Evolutionary conservation across 2,888 invertebrate genomes (phyloP).

Genomic region (Hydroisotoma schaefferi): DNA sequence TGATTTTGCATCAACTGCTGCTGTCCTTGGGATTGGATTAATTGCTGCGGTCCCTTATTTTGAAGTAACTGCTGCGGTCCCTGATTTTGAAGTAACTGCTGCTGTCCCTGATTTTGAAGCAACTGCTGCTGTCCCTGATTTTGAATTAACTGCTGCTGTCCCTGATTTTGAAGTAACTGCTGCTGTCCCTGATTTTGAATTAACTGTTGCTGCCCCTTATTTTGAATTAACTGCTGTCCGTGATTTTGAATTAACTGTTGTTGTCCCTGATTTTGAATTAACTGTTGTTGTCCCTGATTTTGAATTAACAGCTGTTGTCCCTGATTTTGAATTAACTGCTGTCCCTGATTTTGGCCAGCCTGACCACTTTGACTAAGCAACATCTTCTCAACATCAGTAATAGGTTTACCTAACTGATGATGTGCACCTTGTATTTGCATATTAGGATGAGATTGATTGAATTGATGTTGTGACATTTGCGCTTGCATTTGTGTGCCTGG

Average conservation of each 20-base stretch:
- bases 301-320: not conserved
- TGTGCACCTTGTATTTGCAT: no score
- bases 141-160: not conserved
- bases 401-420: no score
- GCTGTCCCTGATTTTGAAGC: slow-evolving; percentile 11
- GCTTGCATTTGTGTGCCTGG: not conserved
- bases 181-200: slow-evolving; percentile 22
- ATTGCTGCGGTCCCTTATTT: slow-evolving; percentile 2
- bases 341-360: no score
- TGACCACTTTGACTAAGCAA: no score
- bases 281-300: slow-evolving; percentile 2
- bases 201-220: slow-evolving; percentile 11
- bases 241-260: not conserved
- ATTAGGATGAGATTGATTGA: not conserved
- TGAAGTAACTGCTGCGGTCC: slow-evolving; percentile 7
- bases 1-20: slow-evolving; percentile 14
- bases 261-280: not conserved
- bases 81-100: slow-evolving; percentile 14
- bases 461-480: not conserved
- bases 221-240: slow-evolving; percentile 4
- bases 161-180: slow-evolving; percentile 12
- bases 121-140: slow-evolving; percentile 9
- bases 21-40: not conserved
- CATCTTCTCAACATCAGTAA: no score
- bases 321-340: slow-evolving; percentile 8